Conservation (phyloP, 2,797 vertebrate genomes). For the Epinephelus malabaricus region DNA sequence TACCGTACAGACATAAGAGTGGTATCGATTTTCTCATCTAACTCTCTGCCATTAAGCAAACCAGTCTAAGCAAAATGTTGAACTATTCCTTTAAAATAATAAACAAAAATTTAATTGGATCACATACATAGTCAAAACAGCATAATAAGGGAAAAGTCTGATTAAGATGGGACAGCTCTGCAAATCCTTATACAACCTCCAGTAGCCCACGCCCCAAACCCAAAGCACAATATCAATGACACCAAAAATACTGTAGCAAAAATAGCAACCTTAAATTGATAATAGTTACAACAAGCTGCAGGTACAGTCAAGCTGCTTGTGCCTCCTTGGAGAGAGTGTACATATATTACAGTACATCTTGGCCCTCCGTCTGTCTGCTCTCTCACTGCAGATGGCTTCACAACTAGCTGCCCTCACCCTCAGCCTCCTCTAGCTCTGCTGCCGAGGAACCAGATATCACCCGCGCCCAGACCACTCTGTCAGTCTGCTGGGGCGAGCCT, state of each 20-base stretch:
- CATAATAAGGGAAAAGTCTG: conserved; percentile 33
- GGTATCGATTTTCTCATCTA: not conserved
- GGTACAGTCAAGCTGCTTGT: conserved; percentile 65
- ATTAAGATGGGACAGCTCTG: conserved; percentile 54
- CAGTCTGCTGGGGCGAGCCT: conserved; percentile 77
- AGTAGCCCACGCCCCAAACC: conserved; percentile 1
- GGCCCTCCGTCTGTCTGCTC: conserved; percentile 77
- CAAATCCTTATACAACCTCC: conserved; percentile 30
- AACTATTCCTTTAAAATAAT: conserved; percentile 21
- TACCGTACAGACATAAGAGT: not conserved
- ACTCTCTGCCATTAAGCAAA: not conserved
- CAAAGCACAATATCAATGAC: conserved; percentile 73
- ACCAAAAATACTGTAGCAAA: conserved; percentile 78
- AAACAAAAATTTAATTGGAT: conserved; percentile 17
- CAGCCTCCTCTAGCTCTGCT: conserved; percentile 59
- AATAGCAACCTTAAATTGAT: conserved; percentile 69
- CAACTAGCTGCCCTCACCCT: conserved; percentile 79
- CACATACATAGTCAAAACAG: conserved; percentile 40
- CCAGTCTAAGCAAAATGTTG: not conserved
- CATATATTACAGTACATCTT: conserved; percentile 69
- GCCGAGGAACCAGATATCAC: conserved; percentile 72
- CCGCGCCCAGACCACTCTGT: conserved; percentile 66
- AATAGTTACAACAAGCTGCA: conserved; percentile 68
- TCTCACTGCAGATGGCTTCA: conserved; percentile 87
- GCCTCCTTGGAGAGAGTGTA: conserved; percentile 57